Evolutionary conservation across 2,113 vertebrate species (phyloP).

Genomic region (Helogale parvula): DNA sequence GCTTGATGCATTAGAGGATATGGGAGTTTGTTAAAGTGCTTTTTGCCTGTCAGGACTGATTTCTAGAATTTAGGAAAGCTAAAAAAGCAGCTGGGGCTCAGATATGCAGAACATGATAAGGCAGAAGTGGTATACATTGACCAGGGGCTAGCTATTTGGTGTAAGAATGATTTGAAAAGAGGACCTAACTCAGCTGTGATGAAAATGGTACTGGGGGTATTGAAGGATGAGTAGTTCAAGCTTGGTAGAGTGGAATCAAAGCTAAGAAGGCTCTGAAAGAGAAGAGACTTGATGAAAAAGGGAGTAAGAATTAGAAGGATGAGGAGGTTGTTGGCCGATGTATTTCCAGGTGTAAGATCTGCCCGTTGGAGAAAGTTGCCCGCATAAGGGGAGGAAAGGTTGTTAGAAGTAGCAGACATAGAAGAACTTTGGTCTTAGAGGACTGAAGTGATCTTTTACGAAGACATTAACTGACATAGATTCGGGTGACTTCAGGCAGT

Average conservation of each 20-base stretch:
- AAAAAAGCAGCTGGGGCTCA: not conserved
- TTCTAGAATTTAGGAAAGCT: conserved; percentile 9
- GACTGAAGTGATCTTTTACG: not conserved
- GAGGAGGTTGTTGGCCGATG: not conserved
- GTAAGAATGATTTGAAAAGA: conserved; percentile 4
- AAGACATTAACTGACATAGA: conserved; percentile 11
- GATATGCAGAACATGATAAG: not conserved
- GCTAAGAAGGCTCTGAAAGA: not conserved
- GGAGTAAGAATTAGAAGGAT: not conserved
- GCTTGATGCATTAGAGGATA: not conserved
- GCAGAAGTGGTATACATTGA: not conserved
- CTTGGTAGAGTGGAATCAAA: not conserved
- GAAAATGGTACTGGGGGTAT: not conserved
- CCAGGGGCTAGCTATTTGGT: not conserved
- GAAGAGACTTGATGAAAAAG: not conserved
- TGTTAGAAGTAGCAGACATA: not conserved
- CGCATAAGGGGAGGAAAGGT: not conserved
- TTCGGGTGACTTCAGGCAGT: not conserved
- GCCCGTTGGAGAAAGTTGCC: not conserved
- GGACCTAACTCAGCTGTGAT: not conserved
- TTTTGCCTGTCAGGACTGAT: not conserved
- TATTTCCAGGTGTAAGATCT: not conserved
- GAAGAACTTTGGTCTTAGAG: conserved; percentile 2
- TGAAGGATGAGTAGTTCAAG: not conserved
- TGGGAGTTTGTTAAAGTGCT: not conserved